Conservation (phyloP, 1,140 invertebrate genomes). For the Ephestia elutella region DNA sequence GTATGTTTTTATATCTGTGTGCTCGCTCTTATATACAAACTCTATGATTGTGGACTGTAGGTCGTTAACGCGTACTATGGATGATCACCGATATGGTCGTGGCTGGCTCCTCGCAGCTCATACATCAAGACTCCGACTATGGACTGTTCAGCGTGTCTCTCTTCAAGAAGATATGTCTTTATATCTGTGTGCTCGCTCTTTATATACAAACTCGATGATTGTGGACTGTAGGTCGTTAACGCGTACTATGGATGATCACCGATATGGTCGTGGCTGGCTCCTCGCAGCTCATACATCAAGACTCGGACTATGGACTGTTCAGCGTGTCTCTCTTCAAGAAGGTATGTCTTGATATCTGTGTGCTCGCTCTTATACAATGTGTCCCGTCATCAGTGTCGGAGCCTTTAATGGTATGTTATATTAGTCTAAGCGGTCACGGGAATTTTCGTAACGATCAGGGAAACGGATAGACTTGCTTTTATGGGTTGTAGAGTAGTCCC, state of each 20-base stretch:
- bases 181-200: no score
- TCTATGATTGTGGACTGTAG: constrained; percentile 74
- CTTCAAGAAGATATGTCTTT: constrained; percentile 87
- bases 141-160: constrained; percentile 97
- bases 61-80: constrained; percentile 86
- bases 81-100: constrained; percentile 98
- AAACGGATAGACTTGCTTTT: no score
- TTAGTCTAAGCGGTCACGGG: no score
- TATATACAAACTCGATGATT: no score
- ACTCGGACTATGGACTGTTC: constrained; percentile 95
- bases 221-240: constrained; percentile 78
- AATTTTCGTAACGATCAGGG: no score
- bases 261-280: constrained; percentile 99
- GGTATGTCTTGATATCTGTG: constrained; percentile 69
- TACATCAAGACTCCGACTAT: constrained; percentile 95
- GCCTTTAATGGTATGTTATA: no score
- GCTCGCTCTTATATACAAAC: no score
- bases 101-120: constrained; percentile 91
- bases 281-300: constrained; percentile 90
- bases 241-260: constrained; percentile 92
- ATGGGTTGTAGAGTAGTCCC: no score
- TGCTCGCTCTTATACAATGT: no score
- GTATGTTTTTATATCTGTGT: constrained; percentile 65
- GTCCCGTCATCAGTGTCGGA: no score
- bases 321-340: constrained; percentile 98